Conservation (phyloP, 2,888 invertebrate species). For the Nezara viridula region DNA sequence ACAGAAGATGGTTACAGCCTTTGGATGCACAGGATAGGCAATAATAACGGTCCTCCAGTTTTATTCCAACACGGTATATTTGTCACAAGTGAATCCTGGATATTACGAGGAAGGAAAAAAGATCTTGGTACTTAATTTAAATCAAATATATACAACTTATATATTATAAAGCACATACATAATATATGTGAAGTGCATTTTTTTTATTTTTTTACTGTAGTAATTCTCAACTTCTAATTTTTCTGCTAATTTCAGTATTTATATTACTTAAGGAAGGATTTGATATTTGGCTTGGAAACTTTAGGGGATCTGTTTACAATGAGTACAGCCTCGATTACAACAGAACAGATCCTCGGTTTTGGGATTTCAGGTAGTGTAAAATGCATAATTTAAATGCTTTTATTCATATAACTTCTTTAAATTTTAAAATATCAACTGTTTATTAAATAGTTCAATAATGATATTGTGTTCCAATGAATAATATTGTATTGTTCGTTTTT, state of each 20-base stretch:
- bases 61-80: neutral
- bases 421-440: too few species aligned
- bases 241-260: neutral
- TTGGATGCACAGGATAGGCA: slow-evolving; percentile 16
- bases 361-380: slow-evolving; percentile 47
- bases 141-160: too few species aligned
- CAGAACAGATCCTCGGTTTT: slow-evolving; percentile 39
- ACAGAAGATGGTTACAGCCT: too few species aligned
- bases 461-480: too few species aligned
- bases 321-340: neutral
- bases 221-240: neutral
- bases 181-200: too few species aligned
- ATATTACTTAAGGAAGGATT: slow-evolving; percentile 24
- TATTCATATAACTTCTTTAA: too few species aligned
- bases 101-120: neutral
- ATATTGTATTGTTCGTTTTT: too few species aligned
- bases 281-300: slow-evolving; percentile 43
- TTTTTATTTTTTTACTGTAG: neutral
- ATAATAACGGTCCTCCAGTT: slow-evolving; percentile 21
- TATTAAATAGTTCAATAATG: too few species aligned
- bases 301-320: neutral
- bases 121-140: slow-evolving; percentile 35
- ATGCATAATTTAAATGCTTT: too few species aligned
- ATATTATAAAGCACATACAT: too few species aligned
- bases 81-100: neutral